phyloP scores from a whole-genome alignment of 2,888 invertebrate species.

The Agrilus biguttatus region DNA sequence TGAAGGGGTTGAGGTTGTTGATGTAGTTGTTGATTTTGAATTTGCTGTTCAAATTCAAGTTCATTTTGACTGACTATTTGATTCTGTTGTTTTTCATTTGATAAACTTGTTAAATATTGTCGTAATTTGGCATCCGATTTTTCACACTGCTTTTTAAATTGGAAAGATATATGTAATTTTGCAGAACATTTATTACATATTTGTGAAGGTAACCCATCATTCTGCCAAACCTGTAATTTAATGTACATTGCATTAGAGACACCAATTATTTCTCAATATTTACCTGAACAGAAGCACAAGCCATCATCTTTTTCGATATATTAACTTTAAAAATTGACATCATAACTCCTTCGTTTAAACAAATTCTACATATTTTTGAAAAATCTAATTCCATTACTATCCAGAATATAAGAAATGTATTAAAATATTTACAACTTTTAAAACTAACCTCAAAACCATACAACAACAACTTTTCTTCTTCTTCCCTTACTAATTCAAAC shows the following conservation, averaged over 20 bases:
- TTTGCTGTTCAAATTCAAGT: slow-evolving; percentile 9
- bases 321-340: slow-evolving; percentile 34
- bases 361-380: slow-evolving; percentile 30
- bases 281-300: slow-evolving; percentile 33
- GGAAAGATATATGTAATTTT: slow-evolving; percentile 31
- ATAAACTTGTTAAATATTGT: slow-evolving; percentile 19
- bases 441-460: neutral
- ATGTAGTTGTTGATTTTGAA: slow-evolving; percentile 7
- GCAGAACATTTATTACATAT: slow-evolving; percentile 34
- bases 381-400: slow-evolving; percentile 23
- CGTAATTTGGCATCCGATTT: slow-evolving; percentile 31
- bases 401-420: neutral
- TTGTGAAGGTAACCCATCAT: slow-evolving; percentile 31
- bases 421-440: slow-evolving; percentile 1
- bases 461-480: neutral
- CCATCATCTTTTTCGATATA: slow-evolving; percentile 33
- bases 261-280: neutral
- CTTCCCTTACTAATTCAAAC: neutral
- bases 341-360: slow-evolving; percentile 28
- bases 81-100: slow-evolving; percentile 9
- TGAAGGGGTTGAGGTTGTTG: slow-evolving; percentile 9
- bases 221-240: slow-evolving; percentile 30
- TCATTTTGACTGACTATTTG: slow-evolving; percentile 6
- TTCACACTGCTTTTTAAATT: slow-evolving; percentile 34
- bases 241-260: neutral